These are phyloP conservation scores for Galemys pyrenaicus DNA, from an alignment of 2,113 vertebrate species.

Conservation along the genomic window DNA sequence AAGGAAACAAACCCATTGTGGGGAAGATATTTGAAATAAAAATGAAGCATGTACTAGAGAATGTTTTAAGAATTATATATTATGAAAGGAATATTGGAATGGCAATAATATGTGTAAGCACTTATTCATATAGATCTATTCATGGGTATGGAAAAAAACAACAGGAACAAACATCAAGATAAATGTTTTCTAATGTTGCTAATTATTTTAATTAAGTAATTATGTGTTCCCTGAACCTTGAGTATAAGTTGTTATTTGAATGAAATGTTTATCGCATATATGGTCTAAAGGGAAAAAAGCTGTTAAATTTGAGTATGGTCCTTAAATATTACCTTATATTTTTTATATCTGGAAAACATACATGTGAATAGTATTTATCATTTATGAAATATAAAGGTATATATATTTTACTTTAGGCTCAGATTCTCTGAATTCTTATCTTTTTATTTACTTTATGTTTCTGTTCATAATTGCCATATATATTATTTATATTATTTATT, in stretches of 20 bases:
- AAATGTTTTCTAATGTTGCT: conserved; percentile 65
- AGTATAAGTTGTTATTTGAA: conserved; percentile 70
- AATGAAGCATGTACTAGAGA: background rate
- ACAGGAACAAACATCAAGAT: background rate
- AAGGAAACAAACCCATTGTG: background rate
- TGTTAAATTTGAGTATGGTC: background rate
- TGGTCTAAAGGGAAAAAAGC: conserved; percentile 51
- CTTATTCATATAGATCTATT: conserved; percentile 52
- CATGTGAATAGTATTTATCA: background rate
- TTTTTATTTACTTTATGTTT: background rate
- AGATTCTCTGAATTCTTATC: background rate
- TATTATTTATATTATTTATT: background rate
- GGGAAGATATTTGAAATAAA: background rate
- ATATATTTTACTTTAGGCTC: background rate
- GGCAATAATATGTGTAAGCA: conserved; percentile 23
- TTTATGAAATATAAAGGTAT: background rate
- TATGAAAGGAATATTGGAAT: conserved; percentile 11
- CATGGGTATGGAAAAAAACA: conserved; percentile 65
- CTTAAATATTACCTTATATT: background rate
- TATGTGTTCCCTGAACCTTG: conserved; percentile 76
- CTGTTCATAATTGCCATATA: background rate
- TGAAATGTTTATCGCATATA: conserved; percentile 67
- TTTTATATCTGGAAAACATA: background rate
- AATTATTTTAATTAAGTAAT: conserved; percentile 80
- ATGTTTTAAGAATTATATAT: background rate